phyloP scores from a whole-genome alignment of 2,888 invertebrate species.

The Dynastes tityus region DNA sequence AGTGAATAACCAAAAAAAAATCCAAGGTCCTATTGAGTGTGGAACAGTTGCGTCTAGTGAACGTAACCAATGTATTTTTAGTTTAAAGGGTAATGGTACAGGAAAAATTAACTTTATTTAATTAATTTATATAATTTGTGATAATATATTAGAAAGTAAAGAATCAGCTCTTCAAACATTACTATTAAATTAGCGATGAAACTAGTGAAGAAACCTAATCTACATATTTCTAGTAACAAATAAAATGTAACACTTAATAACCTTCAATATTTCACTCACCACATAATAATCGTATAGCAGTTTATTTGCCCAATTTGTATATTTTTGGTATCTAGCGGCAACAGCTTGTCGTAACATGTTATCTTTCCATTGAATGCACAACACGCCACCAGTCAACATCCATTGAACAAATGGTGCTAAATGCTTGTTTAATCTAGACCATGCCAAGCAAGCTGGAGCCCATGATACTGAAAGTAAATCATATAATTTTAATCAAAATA shows the following conservation, averaged over 20 bases:
- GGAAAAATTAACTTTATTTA: too few relatives aligned
- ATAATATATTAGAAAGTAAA: too few relatives aligned
- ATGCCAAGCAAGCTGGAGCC: constrained; percentile 80
- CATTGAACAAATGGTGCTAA: constrained; percentile 80
- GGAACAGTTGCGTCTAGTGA: too few relatives aligned
- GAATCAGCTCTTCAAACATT: too few relatives aligned
- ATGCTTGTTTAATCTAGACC: constrained; percentile 79
- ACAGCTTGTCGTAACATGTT: constrained; percentile 77
- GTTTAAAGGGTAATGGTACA: too few relatives aligned
- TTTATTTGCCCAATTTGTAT: constrained; percentile 70
- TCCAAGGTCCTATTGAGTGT: too few relatives aligned
- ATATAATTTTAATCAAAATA: background rate
- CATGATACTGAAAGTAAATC: constrained; percentile 73
- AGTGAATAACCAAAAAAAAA: too few relatives aligned
- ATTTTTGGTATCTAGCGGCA: constrained; percentile 75
- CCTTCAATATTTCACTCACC: constrained; percentile 66
- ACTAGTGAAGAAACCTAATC: too few relatives aligned
- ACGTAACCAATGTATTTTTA: too few relatives aligned
- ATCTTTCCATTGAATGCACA: constrained; percentile 79
- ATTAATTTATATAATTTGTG: too few relatives aligned
- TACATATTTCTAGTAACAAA: too few relatives aligned
- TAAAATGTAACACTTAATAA: background rate
- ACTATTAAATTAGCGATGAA: too few relatives aligned
- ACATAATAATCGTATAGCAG: constrained; percentile 77
- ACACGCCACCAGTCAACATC: constrained; percentile 73